Conservation (phyloP, 1,140 invertebrate genomes). For the Drosophila navojoa region DNA sequence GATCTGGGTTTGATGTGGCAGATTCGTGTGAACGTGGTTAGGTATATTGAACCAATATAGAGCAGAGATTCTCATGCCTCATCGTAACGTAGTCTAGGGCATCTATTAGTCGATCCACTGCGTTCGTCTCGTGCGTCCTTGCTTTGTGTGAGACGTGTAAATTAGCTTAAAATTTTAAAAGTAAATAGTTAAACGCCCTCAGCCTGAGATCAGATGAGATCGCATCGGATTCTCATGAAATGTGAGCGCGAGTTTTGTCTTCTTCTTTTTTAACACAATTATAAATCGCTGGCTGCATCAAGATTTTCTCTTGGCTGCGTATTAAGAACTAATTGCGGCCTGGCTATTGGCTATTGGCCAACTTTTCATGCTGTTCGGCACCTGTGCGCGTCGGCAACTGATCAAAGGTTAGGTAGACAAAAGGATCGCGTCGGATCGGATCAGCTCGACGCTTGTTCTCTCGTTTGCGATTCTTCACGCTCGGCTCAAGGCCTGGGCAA, state of each 20-base stretch:
- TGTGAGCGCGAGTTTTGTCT: slow-evolving; percentile 48
- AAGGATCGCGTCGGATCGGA: slow-evolving; percentile 37
- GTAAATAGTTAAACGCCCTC: slow-evolving; percentile 67
- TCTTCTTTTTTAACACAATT: slow-evolving; percentile 68
- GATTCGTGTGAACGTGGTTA: too few relatives aligned
- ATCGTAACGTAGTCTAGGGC: too few relatives aligned
- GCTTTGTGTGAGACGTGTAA: slow-evolving; percentile 62
- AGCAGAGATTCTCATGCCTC: too few relatives aligned
- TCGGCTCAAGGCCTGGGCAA: slow-evolving; percentile 20
- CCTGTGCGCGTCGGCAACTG: slow-evolving; percentile 63
- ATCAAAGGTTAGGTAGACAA: slow-evolving; percentile 60
- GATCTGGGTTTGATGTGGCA: too few relatives aligned
- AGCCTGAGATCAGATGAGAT: slow-evolving; percentile 15
- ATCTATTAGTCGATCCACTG: too few relatives aligned
- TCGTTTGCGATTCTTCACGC: slow-evolving; percentile 69
- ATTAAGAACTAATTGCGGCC: slow-evolving; percentile 74
- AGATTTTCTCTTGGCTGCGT: slow-evolving; percentile 31
- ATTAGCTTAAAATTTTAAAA: slow-evolving; percentile 75
- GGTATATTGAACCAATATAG: too few relatives aligned
- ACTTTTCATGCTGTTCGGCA: slow-evolving; percentile 27
- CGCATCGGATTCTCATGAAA: slow-evolving; percentile 67
- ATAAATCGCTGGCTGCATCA: slow-evolving; percentile 60
- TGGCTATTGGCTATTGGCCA: slow-evolving; percentile 58
- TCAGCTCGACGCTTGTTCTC: slow-evolving; percentile 13
- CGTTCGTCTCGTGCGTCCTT: too few relatives aligned